These are phyloP conservation scores for Orthonevra nobilis DNA, from an alignment of 2,888 invertebrate species.

Conservation along the genomic window DNA sequence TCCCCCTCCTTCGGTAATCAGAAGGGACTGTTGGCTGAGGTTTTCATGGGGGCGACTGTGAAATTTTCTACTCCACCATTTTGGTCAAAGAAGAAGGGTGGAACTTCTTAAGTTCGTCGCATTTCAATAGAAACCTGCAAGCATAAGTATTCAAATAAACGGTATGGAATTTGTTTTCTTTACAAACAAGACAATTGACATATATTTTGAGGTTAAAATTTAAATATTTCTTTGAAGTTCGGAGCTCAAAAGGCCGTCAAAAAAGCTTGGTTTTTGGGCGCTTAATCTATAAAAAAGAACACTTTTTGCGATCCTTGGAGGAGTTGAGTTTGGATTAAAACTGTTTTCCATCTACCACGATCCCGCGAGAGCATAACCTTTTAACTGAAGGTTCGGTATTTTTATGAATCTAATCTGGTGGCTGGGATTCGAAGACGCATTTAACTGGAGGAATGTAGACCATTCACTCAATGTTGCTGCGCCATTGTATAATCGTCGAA, in stretches of 20 bases:
- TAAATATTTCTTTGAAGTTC: too few relatives aligned
- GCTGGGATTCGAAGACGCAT: too few relatives aligned
- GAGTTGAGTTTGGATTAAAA: too few relatives aligned
- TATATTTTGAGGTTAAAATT: too few relatives aligned
- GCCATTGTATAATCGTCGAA: too few relatives aligned
- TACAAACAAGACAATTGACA: too few relatives aligned
- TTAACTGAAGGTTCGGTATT: neutral
- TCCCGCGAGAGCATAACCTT: neutral
- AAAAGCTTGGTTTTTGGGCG: too few relatives aligned
- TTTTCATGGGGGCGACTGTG: conserved; percentile 43
- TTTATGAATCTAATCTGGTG: neutral
- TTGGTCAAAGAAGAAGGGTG: neutral
- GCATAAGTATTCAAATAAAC: conserved; percentile 2
- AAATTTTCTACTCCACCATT: conserved; percentile 25
- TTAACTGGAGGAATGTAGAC: neutral
- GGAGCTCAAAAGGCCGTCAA: too few relatives aligned
- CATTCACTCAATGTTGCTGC: neutral
- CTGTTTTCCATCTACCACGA: too few relatives aligned
- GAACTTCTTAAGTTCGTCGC: neutral
- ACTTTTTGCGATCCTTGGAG: too few relatives aligned
- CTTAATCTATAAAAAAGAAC: too few relatives aligned
- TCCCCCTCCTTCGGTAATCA: conserved; percentile 17
- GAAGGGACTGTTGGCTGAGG: conserved; percentile 37
- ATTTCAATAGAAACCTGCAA: conserved; percentile 4
- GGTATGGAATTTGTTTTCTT: neutral